Evolutionary conservation across 2,888 invertebrate genomes (phyloP).

Genomic region (Saturnia japonica): DNA sequence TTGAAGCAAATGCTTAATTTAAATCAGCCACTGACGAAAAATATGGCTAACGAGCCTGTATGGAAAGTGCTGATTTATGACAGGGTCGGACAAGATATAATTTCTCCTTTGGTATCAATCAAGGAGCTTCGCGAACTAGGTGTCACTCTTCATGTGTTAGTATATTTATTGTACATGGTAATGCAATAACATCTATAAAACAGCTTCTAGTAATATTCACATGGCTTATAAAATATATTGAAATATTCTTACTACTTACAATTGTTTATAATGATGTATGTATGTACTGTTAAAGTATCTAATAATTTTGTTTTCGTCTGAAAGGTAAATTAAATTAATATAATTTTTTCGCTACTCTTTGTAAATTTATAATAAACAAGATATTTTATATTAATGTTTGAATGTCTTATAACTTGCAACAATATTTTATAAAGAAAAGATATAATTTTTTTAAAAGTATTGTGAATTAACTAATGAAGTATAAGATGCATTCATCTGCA

Average conservation of each 20-base stretch:
- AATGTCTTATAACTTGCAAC: not conserved
- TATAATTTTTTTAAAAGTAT: too few species aligned
- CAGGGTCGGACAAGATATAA: conserved; percentile 97
- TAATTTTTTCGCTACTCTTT: too few species aligned
- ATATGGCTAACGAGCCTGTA: conserved; percentile 91
- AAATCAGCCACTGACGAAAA: conserved; percentile 90
- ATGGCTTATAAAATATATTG: not conserved
- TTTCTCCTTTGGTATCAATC: conserved; percentile 97
- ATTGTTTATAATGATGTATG: not conserved
- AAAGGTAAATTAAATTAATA: too few species aligned
- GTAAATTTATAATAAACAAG: too few species aligned
- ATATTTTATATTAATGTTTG: too few species aligned
- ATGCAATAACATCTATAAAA: conserved; percentile 8
- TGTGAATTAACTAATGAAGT: not conserved
- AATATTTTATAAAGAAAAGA: too few species aligned
- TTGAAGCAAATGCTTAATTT: conserved; percentile 97
- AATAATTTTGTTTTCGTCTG: not conserved
- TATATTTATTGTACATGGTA: conserved; percentile 33
- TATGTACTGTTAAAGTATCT: not conserved
- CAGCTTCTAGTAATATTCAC: not conserved
- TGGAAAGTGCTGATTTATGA: conserved; percentile 99
- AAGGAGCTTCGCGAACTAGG: conserved; percentile 97
- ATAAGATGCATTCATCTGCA: not conserved
- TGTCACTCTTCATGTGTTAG: conserved; percentile 98
- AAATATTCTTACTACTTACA: not conserved